phyloP scores from a whole-genome alignment of 1,140 invertebrate species.

The Camponotus vicinus region DNA sequence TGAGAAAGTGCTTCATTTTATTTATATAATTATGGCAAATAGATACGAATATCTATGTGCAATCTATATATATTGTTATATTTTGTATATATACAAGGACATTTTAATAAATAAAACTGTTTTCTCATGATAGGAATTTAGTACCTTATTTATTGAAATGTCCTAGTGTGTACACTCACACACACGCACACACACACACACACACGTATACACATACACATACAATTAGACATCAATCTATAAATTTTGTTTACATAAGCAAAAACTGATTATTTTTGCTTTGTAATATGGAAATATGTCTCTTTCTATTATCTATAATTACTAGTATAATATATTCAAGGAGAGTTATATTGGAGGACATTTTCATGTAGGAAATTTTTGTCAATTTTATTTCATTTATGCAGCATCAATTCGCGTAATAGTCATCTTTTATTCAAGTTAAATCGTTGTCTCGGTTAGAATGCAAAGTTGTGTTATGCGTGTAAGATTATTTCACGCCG shows the following conservation, averaged over 20 bases:
- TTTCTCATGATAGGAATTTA: no score
- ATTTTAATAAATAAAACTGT: no score
- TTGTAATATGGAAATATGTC: not conserved
- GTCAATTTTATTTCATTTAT: slow-evolving; percentile 5
- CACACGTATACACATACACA: not conserved
- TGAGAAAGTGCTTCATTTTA: not conserved
- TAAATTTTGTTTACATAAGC: not conserved
- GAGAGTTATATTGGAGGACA: not conserved
- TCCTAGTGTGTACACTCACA: no score
- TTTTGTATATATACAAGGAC: not conserved
- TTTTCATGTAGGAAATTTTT: slow-evolving; percentile 10
- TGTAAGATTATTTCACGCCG: slow-evolving; percentile 28
- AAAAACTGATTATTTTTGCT: not conserved
- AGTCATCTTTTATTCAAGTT: slow-evolving; percentile 33
- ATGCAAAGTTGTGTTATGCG: slow-evolving; percentile 35
- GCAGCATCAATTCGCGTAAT: not conserved
- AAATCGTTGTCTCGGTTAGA: not conserved
- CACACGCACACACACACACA: no score
- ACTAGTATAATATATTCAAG: not conserved
- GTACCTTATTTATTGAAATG: not conserved
- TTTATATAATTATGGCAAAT: not conserved
- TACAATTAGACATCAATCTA: not conserved
- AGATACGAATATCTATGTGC: not conserved
- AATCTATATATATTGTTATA: no score
- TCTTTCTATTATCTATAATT: not conserved